Percentiles rank a stretch among this genome's conserved stretches.
Conservation (phyloP, 53 echinoderm and acorn worm genomes). For the Mesocentrotus franciscanus region DNA sequence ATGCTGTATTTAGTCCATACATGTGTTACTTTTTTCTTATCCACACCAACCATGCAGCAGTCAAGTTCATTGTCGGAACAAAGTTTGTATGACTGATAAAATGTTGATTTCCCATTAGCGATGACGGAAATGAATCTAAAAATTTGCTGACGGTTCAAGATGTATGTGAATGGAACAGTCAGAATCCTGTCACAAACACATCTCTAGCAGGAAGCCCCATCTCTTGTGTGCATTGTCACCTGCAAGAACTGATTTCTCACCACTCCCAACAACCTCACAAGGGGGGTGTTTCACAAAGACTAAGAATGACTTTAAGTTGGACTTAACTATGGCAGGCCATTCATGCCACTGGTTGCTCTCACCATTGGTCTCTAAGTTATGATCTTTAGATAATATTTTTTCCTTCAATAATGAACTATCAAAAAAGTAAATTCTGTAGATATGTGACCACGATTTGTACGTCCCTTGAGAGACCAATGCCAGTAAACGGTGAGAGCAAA, state of each 20-base stretch:
- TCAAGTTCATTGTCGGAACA: not conserved
- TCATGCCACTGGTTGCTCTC: too few species aligned
- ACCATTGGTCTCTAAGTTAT: too few species aligned
- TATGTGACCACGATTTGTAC: too few species aligned
- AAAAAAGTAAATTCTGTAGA: too few species aligned
- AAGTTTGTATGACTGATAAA: not conserved
- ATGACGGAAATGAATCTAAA: not conserved
- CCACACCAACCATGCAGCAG: not conserved
- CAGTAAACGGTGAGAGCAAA: too few species aligned
- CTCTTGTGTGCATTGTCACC: constrained; percentile 27
- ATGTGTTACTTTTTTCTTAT: not conserved
- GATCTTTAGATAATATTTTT: too few species aligned
- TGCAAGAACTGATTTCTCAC: constrained; percentile 33
- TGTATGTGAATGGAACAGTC: not conserved
- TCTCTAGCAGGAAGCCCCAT: not conserved
- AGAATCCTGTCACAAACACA: constrained; percentile 18
- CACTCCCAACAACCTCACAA: constrained; percentile 20
- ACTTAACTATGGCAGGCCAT: too few species aligned
- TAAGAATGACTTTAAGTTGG: too few species aligned
- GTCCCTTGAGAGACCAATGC: too few species aligned
- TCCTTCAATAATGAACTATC: too few species aligned
- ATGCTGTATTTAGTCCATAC: too few species aligned
- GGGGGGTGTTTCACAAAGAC: too few species aligned
- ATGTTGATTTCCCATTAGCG: not conserved
- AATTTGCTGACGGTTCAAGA: constrained; percentile 1